Evolutionary conservation across 2,888 invertebrate species (phyloP), one percentile per base, ranked within the genome.

Genomic region (Ophion ellenae): DNA sequence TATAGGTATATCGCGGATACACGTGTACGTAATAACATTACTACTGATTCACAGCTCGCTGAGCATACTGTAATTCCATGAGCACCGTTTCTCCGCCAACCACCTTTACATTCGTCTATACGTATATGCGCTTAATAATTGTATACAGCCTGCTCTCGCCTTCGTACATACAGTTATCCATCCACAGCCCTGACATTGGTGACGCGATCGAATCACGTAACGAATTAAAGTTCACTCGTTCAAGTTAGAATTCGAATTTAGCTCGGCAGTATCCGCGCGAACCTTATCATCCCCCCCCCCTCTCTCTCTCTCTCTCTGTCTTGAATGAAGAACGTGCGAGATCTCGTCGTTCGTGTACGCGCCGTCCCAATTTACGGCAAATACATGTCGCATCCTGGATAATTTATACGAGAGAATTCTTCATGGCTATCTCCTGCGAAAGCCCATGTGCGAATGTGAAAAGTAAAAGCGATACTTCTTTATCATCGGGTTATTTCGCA

Each of bases 121-220:
- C 28, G 6, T 32, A 14, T 24, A 9, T n/a, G 28, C 59, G 59
- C 57, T 14, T n/a, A 59, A 36, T 59, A 36, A 36, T 36, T 28
- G 9, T 20, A 36, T 36, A 36, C 47, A 47, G 14, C 45, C 11
- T 11, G 9, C 14, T 4, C 9, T 45, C 47, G 11, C 2, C 14
- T 14, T 61, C 61, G n/a, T 45, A 40, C 36, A 14, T 11, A 20
- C n/a, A 59, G 14, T 17, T 4, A 9, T 53, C 59, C 53, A 47
- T 47, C 28, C 24, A 36, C 53, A 36, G 24, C 28, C 67, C 70
- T 66, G 80, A 86, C 81, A 86, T 86, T 83, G 75, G 61, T 77
- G 83, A 74, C 78, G 82, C 81, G 64, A 73, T 73, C 47, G 83
- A 79, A 88, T 88, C 88, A 87, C 88, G 88, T 86, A 87, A 81